phyloP scores from a whole-genome alignment of 2,113 vertebrate genomes.

The Puma concolor region DNA sequence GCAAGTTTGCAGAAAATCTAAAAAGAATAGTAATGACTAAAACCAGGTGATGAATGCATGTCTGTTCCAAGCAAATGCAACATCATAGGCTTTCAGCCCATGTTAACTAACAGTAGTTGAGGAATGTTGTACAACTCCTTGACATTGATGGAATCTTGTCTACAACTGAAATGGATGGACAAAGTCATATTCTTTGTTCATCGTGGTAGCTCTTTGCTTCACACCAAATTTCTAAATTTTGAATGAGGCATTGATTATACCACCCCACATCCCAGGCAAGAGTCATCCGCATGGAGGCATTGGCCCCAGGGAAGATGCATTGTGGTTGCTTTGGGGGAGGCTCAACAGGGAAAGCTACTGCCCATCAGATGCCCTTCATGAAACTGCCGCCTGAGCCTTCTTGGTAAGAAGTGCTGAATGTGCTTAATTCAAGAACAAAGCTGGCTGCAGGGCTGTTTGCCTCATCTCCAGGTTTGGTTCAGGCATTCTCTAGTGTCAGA shows the following conservation, averaged over 20 bases:
- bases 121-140: accelerated
- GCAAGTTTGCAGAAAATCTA: background rate
- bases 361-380: accelerated
- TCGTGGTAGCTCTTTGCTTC: background rate
- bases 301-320: accelerated
- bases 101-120: too few relatives aligned
- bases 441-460: accelerated
- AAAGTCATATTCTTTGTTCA: background rate
- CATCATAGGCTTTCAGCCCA: background rate
- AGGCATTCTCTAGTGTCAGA: background rate
- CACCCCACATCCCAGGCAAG: background rate
- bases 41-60: too few relatives aligned
- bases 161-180: too few relatives aligned
- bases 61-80: background rate
- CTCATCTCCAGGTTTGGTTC: background rate
- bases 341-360: accelerated
- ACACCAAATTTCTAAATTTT: background rate
- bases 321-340: background rate
- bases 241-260: background rate
- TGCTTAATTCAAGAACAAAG: too few relatives aligned
- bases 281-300: accelerated
- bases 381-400: too few relatives aligned
- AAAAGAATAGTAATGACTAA: background rate
- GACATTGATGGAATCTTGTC: background rate
- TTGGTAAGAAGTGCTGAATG: too few relatives aligned